Percentiles rank a stretch among this genome's conserved stretches.
phyloP scores from a whole-genome alignment of 2,888 invertebrate genomes.

The Tridacna gigas region DNA sequence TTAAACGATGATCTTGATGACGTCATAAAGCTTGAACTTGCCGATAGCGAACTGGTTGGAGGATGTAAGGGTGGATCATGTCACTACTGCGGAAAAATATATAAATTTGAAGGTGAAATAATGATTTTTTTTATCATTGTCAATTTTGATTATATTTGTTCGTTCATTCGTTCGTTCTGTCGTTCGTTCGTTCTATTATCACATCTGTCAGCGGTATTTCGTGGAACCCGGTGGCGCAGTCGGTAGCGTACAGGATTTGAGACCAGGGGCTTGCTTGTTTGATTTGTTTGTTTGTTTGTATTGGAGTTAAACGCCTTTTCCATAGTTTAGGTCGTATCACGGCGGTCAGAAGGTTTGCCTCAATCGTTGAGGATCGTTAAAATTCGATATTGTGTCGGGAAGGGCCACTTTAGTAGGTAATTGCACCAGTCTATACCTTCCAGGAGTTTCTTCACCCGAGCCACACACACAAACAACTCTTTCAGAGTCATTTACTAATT shows the following conservation, averaged over 20 bases:
- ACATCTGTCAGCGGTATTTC: background rate
- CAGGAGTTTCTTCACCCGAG: no score
- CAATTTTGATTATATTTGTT: no score
- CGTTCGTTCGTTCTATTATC: no score
- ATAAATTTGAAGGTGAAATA: no score
- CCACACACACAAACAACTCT: no score
- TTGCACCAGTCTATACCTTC: no score
- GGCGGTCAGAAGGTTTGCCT: background rate
- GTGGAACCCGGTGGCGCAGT: background rate
- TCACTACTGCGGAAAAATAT: background rate
- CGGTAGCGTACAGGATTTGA: background rate
- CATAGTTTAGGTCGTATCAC: no score
- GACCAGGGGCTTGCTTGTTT: background rate
- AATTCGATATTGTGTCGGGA: no score
- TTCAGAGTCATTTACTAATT: no score
- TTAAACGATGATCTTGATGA: background rate
- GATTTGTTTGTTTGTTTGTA: no score
- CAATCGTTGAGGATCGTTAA: background rate
- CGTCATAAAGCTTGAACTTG: slow-evolving; percentile 7
- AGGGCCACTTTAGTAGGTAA: background rate
- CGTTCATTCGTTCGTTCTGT: background rate
- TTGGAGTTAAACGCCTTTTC: no score
- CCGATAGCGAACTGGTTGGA: slow-evolving; percentile 5
- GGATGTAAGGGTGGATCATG: slow-evolving; percentile 16
- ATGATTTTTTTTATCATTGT: no score